Evolutionary conservation across 2,888 invertebrate species (phyloP).

Genomic region (Drosophila eohydei): DNA sequence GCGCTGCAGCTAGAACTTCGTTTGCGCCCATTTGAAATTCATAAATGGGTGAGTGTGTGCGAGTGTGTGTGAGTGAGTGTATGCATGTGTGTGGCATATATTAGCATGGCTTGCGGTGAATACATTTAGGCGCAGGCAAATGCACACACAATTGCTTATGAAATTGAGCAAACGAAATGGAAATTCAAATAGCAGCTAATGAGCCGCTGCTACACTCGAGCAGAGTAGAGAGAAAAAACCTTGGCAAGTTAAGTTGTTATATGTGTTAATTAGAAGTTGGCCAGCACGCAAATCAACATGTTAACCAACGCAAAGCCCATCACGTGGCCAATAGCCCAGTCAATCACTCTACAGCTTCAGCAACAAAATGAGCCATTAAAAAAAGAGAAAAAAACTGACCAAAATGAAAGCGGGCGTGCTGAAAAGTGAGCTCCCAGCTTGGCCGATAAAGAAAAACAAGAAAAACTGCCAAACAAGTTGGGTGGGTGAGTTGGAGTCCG

Average conservation of each 20-base stretch:
- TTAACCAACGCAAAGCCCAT: conserved; percentile 30
- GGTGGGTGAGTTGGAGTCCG: background rate
- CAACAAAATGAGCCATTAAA: conserved; percentile 75
- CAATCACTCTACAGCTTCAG: conserved; percentile 65
- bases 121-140: conserved; percentile 62
- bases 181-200: conserved; percentile 70
- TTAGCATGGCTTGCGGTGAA: conserved; percentile 68
- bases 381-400: conserved; percentile 11
- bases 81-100: conserved; percentile 55
- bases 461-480: conserved; percentile 57
- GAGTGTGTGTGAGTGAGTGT: conserved; percentile 18
- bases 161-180: conserved; percentile 80
- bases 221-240: conserved; percentile 4
- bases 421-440: background rate
- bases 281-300: conserved; percentile 27
- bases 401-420: conserved; percentile 5
- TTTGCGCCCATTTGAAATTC: conserved; percentile 76
- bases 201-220: conserved; percentile 39
- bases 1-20: conserved; percentile 61
- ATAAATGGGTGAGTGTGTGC: conserved; percentile 48
- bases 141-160: conserved; percentile 75
- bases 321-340: conserved; percentile 38
- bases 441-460: conserved; percentile 48
- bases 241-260: conserved; percentile 10
- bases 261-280: conserved; percentile 51